phyloP scores from a whole-genome alignment of 1,140 invertebrate genomes.

The Nasonia longicornis region DNA sequence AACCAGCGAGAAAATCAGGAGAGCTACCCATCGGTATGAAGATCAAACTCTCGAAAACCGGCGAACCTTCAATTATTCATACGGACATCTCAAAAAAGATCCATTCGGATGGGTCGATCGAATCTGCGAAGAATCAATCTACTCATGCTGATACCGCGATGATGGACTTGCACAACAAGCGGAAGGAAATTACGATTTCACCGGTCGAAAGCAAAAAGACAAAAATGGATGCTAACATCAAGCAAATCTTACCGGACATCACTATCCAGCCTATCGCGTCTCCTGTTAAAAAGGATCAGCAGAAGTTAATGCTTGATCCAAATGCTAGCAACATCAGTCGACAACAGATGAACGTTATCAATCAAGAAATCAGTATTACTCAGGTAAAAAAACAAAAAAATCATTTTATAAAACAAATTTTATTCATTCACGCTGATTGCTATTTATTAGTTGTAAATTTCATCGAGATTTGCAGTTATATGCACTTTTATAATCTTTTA shows the following conservation, averaged over 20 bases:
- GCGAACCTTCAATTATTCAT: conserved; percentile 52
- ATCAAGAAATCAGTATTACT: conserved; percentile 66
- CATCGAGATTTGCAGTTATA: background rate
- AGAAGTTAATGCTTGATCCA: conserved; percentile 57
- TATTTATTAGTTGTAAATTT: conserved; percentile 12
- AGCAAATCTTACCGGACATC: conserved; percentile 63
- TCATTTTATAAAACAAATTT: background rate
- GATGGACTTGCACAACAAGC: conserved; percentile 51
- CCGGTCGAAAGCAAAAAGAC: conserved; percentile 62
- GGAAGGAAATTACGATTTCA: conserved; percentile 61
- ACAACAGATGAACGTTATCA: conserved; percentile 65
- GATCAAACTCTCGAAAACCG: conserved; percentile 55
- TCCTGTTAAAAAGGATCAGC: conserved; percentile 43
- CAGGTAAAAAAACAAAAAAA: conserved; percentile 53
- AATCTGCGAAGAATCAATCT: conserved; percentile 50
- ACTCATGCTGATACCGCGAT: conserved; percentile 8
- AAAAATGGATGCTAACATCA: conserved; percentile 62
- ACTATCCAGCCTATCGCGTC: conserved; percentile 63
- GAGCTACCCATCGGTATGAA: conserved; percentile 51
- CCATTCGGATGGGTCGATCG: conserved; percentile 60
- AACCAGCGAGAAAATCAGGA: background rate
- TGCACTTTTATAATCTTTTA: too few species aligned
- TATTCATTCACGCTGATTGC: background rate
- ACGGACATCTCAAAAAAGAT: conserved; percentile 49
- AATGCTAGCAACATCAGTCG: conserved; percentile 56